phyloP scores from a whole-genome alignment of 2,797 vertebrate species.

The Thamnophis elegans region DNA sequence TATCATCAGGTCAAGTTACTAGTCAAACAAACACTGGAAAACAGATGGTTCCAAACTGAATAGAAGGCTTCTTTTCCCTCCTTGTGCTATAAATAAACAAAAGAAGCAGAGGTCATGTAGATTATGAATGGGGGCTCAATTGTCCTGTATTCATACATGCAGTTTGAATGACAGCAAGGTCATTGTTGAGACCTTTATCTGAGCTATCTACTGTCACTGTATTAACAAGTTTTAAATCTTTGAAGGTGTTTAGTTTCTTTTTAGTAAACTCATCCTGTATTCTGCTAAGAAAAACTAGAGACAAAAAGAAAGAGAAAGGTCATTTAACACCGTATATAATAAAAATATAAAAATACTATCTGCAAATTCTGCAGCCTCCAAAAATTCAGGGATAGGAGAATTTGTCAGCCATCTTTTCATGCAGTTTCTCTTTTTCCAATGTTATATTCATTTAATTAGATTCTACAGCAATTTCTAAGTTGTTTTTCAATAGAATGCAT shows the following conservation, averaged over 20 bases:
- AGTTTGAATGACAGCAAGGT: constrained; percentile 25
- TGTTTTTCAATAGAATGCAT: neutral
- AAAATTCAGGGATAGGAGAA: neutral
- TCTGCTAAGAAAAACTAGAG: neutral
- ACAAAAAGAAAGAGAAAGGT: no score
- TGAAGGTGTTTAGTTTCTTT: neutral
- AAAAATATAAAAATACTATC: neutral
- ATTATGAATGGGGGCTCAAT: constrained; percentile 22
- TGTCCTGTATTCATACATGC: constrained; percentile 1
- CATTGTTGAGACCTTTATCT: neutral
- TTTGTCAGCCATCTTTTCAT: neutral
- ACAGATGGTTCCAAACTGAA: constrained; percentile 44
- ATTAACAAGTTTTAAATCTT: neutral
- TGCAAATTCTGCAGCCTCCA: neutral
- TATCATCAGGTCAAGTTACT: constrained; percentile 43
- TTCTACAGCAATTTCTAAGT: neutral
- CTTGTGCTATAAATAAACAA: constrained; percentile 33
- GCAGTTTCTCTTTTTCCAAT: neutral
- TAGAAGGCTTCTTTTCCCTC: constrained; percentile 14
- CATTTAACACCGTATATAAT: neutral
- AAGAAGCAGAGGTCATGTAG: constrained; percentile 23
- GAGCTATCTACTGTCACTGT: neutral
- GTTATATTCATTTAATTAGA: neutral
- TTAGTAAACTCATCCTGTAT: neutral
- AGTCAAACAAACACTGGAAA: constrained; percentile 45